Evolutionary conservation across 1,140 invertebrate genomes (phyloP).

Genomic region (Musca domestica): DNA sequence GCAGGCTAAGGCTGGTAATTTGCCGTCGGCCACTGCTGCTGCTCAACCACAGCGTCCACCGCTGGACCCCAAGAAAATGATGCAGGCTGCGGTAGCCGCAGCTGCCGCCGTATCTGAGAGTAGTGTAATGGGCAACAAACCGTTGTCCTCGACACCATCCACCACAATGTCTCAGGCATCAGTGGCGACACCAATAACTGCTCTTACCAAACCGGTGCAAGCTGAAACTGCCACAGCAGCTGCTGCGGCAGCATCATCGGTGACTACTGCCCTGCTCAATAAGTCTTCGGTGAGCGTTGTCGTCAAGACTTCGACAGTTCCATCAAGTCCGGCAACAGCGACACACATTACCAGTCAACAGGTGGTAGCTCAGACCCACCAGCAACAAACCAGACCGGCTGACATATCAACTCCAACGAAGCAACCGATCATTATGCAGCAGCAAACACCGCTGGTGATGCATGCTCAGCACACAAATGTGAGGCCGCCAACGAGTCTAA

Average conservation of each 20-base stretch:
- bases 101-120: constrained; percentile 32
- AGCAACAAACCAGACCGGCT: background rate
- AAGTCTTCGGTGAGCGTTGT: constrained; percentile 45
- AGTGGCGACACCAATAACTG: constrained; percentile 35
- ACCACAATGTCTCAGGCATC: background rate
- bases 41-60: constrained; percentile 5
- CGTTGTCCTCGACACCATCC: background rate
- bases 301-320: constrained; percentile 37
- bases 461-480: constrained; percentile 43
- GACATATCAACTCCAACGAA: constrained; percentile 29
- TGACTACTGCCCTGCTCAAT: constrained; percentile 31
- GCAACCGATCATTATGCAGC: constrained; percentile 42
- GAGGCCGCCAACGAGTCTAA: constrained; percentile 38
- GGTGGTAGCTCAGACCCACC: background rate
- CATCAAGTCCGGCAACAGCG: background rate
- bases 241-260: background rate
- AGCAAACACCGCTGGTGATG: constrained; percentile 40
- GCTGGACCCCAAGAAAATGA: constrained; percentile 25
- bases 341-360: background rate
- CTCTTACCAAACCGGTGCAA: constrained; percentile 36
- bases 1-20: constrained; percentile 66
- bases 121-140: constrained; percentile 33
- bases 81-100: constrained; percentile 35
- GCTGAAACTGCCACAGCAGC: constrained; percentile 32
- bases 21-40: constrained; percentile 38